Base-by-base conservation (phyloP, 2,888 invertebrate genomes). In the Cantharis rustica region DNA sequence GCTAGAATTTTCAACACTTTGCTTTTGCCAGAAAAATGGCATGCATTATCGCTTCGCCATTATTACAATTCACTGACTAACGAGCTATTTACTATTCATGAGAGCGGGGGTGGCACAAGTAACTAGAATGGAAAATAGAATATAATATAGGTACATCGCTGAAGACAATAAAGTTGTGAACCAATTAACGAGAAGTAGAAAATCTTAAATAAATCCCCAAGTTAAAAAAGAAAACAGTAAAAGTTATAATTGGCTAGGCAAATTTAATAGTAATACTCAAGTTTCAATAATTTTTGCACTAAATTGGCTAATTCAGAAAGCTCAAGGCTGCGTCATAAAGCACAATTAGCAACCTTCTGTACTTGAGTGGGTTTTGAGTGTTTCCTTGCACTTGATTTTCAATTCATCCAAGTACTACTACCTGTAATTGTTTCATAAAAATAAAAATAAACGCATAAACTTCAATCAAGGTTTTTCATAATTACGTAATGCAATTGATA, bases 11-110 rank as follows among this genome's bases (percentile, higher is more conserved):
- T 47, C 47, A 47, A 47, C 47, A 47, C 47, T 47, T 47, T 47
- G 9, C 47, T 47, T 47, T n/a, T 47, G 47, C 47, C 47, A 47
- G 3, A 47, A 47, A 47, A 47, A 47, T 47, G 1, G 47, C 13
- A 47, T 47, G 47, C 47, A 47, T 47, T 47, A 47, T 47, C 47
- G 47, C 47, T 77, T 77, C 74, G 80, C 85, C 85, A 85, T 86
- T 86, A 84, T 83, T 82, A 84, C 84, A 83, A 79, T 80, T 78
- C 81, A 72, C 81, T 81, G 84, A 82, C 85, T 86, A 86, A 86
- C 85, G 86, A 86, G 85, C 84, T 82, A 83, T 85, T 85, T 83
- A 84, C 85, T 86, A 86, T 86, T 85, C 86, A 85, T 86, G 85
- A 85, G 84, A 81, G 86, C 81, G 85, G 84, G 85, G 85, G 85